Evolutionary conservation across 2,113 vertebrate genomes (phyloP).

Genomic region (Oryzias melastigma): DNA sequence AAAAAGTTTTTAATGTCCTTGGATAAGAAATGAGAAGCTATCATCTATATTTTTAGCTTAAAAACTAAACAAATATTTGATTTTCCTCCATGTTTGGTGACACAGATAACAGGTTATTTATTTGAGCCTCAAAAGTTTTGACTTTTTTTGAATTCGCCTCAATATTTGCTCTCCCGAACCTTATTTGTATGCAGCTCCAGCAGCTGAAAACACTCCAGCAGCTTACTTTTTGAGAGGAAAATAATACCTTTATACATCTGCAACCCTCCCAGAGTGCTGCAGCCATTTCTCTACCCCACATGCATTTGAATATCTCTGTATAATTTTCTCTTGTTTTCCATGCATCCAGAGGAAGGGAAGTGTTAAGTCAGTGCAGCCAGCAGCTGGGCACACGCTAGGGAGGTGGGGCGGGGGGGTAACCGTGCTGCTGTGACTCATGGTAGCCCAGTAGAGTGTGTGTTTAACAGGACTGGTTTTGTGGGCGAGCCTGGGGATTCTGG

Average conservation of each 20-base stretch:
- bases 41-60: not conserved
- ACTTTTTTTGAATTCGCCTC: not conserved
- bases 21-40: no score
- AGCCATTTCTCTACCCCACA: not conserved
- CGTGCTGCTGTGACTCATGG: slow-evolving; percentile 64
- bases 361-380: slow-evolving; percentile 40
- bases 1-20: no score
- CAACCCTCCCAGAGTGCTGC: not conserved
- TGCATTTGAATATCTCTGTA: slow-evolving; percentile 5
- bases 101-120: not conserved
- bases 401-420: slow-evolving; percentile 39
- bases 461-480: slow-evolving; percentile 54
- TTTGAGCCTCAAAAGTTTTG: not conserved
- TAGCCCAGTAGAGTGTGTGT: slow-evolving; percentile 50
- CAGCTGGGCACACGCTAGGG: slow-evolving; percentile 51
- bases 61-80: not conserved
- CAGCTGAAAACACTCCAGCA: not conserved
- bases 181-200: not conserved
- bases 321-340: slow-evolving; percentile 26
- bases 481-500: slow-evolving; percentile 33
- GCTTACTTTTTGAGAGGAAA: not conserved
- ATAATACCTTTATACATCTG: slow-evolving; percentile 22
- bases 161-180: not conserved
- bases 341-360: slow-evolving; percentile 24
- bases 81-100: not conserved